Base-by-base conservation (phyloP, 1,140 invertebrate genomes). In the Habropoda laboriosa region DNA sequence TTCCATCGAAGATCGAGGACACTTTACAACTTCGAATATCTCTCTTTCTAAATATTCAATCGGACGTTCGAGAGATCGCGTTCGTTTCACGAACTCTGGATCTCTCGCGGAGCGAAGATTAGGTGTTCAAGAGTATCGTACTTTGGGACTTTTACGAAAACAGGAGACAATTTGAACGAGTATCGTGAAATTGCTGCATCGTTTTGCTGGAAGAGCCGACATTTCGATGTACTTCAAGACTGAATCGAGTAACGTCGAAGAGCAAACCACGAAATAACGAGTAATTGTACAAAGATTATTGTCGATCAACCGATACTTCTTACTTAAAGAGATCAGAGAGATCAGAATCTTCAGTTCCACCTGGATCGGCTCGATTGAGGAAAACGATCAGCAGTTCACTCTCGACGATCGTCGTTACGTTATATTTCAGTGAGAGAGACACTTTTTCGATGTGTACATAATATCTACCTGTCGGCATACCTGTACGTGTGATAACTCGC, bases 401-500 rank as follows among this genome's bases (percentile, higher is more conserved):
- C 12, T 49, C n/a, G n/a, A n/a, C 45, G 49, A 53, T 53, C 8
- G 27, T 38, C 49, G 35, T 18, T n/a, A n/a, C n/a, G n/a, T n/a
- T n/a, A n/a, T n/a, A n/a, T n/a, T n/a, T n/a, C n/a, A 70, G n/a
- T 27, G 5, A 49, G 21, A 42, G 21, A 53, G n/a, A 42, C 32
- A 47, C 45, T 49, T 53, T 47, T 21, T 68, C 30, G 13, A 67
- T 55, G 40, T 77, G 32, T 55, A 40, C 18, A 47, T 57, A 42
- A 71, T 35, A n/a, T n/a, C n/a, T n/a, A n/a, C n/a, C n/a, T 47
- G 38, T 53, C 40, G n/a, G 47, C 74, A 58, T 42, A 60, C 53
- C 40, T 58, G 27, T 70, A 58, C 16, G 42, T 60, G 75, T 40
- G 75, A 70, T 49, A 58, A 71, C 49, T 77, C 53, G 55, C 21